Base-by-base conservation (phyloP, 2,797 vertebrate species). In the Coranthus polyacanthus region DNA sequence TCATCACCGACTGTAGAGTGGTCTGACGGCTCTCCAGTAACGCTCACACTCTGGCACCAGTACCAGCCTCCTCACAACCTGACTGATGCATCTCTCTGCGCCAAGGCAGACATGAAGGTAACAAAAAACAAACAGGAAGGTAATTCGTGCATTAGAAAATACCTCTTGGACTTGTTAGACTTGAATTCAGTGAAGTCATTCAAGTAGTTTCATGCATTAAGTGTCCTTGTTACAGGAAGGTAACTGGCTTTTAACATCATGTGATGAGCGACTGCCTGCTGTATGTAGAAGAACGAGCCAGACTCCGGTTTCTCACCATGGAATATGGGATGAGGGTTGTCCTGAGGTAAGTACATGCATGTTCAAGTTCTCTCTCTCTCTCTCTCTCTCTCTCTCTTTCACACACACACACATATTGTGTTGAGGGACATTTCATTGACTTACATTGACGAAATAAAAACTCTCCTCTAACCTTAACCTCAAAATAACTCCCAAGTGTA, bases 11-110 rank as follows among this genome's bases (percentile, higher is more conserved):
- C 78, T 32, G 96, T 98, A 44, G 83, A 94, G 81, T 99, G 97
- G 97, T 96, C 95, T 13, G 95, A 95, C 59, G 86, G 91, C 22
- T 95, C 94, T 7, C 74, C 92, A 0, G 93, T 96, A 42, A 93
- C 90, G 50, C 92, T 97, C 57, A 96, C 96, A 41, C 90, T 93
- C 34, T 99, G 97, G 97, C 87, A 96, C 65, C 91, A 84, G 62
- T 89, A 94, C 72, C 94, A 98, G 13, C 97, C 96, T 41, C 89
- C 89, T 42, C 84, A 87, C 77, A 93, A 86, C 57, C 82, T 89
- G 65, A 89, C 82, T 4, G 85, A 85, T 68, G 84, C 78, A 45
- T 76, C 88, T 0, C 80, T 95, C 50, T 99, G 97, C 59, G 93
- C 93, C 73, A 95, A 94, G 62, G 93, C 91, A 51, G 88, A 95